Percentiles rank a stretch among this genome's conserved stretches.
Conservation (phyloP, 37 sponge, comb jelly and placozoan species). For the Oscarella lobularis region DNA sequence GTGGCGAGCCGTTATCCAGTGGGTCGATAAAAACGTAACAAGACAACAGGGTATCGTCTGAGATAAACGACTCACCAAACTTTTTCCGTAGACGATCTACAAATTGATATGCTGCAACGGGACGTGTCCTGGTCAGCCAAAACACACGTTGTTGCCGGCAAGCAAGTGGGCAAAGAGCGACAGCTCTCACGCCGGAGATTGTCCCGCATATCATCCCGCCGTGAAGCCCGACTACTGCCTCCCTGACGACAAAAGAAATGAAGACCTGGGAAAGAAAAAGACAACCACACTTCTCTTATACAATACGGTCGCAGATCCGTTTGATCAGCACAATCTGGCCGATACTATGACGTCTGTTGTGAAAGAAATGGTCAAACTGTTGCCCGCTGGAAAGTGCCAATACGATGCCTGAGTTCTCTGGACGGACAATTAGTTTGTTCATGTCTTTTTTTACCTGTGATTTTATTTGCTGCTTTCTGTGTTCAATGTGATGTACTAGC, state of each 20-base stretch:
- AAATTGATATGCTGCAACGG: background rate
- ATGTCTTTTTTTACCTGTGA: too few species aligned
- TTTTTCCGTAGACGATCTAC: background rate
- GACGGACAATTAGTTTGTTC: too few species aligned
- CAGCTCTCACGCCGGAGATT: background rate
- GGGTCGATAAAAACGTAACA: background rate
- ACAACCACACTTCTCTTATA: background rate
- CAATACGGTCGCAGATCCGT: background rate
- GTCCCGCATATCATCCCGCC: background rate
- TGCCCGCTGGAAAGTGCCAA: too few species aligned
- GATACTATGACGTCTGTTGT: too few species aligned
- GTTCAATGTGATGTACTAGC: too few species aligned
- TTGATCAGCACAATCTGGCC: background rate
- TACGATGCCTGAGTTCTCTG: too few species aligned
- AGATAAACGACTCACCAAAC: background rate
- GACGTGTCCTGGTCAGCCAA: background rate
- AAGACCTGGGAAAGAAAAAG: background rate
- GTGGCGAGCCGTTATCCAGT: background rate
- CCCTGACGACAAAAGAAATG: background rate
- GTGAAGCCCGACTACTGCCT: background rate
- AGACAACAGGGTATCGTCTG: background rate
- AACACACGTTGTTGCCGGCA: background rate
- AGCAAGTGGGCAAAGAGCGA: background rate
- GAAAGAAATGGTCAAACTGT: too few species aligned
- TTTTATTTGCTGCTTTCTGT: too few species aligned